Conservation (phyloP, 2,888 invertebrate genomes). For the Diplolepis rosae region DNA sequence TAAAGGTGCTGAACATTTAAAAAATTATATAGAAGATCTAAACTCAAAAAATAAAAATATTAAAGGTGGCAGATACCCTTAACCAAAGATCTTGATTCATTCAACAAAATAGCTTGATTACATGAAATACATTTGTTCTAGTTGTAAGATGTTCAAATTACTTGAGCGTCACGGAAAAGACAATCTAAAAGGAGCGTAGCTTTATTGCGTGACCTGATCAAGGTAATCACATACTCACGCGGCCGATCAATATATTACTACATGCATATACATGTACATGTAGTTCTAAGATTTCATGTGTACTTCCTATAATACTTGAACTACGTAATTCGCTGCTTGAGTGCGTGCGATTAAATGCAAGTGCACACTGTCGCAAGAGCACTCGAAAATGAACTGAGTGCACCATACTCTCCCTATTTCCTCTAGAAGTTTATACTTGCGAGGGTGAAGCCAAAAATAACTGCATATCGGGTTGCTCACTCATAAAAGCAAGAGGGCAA, state of each 20-base stretch:
- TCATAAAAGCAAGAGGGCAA: conserved; percentile 21
- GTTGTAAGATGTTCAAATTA: no score
- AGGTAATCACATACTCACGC: conserved; percentile 24
- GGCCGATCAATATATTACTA: conserved; percentile 3
- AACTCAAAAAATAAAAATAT: no score
- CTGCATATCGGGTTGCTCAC: conserved; percentile 21
- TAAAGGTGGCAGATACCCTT: no score
- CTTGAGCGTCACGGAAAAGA: conserved; percentile 12
- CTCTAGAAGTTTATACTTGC: conserved; percentile 6
- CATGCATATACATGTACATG: conserved; percentile 2
- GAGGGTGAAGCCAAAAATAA: conserved; percentile 30
- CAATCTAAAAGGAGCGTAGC: neutral
- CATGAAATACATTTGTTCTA: no score
- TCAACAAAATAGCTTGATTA: no score
- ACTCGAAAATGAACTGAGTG: conserved; percentile 25
- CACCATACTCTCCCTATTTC: conserved; percentile 13
- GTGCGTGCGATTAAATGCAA: conserved; percentile 40
- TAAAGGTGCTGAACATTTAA: no score
- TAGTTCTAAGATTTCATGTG: conserved; percentile 24
- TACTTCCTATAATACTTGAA: conserved; percentile 42
- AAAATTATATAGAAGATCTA: no score
- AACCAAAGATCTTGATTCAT: no score
- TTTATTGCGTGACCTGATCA: conserved; percentile 22
- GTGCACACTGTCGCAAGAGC: conserved; percentile 12
- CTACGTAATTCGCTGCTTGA: conserved; percentile 44